Evolutionary conservation across 2,113 vertebrate genomes (phyloP).

Genomic region (Nyctereutes procyonoides): DNA sequence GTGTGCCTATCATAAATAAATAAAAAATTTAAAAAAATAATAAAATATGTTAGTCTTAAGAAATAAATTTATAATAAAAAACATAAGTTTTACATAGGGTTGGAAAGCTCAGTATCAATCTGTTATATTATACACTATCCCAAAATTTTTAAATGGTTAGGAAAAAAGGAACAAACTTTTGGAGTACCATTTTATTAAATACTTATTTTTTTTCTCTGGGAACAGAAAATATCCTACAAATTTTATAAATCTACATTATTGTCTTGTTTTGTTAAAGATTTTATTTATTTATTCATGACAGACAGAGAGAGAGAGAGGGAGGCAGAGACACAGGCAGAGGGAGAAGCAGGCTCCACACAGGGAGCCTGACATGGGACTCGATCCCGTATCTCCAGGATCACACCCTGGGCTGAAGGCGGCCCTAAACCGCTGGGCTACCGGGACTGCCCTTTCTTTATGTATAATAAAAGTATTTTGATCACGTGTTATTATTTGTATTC

Average conservation of each 20-base stretch:
- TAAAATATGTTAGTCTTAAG: conserved; percentile 16
- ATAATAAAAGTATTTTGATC: not conserved
- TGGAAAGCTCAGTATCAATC: not conserved
- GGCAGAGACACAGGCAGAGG: no score
- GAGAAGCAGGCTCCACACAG: no score
- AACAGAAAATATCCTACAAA: not conserved
- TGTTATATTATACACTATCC: not conserved
- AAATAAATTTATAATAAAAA: conserved; percentile 5
- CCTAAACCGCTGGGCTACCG: no score
- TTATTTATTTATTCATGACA: no score
- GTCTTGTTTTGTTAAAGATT: not conserved
- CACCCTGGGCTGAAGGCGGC: no score
- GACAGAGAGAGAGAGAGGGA: no score
- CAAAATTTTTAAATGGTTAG: not conserved
- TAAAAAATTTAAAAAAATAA: no score
- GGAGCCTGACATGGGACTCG: no score
- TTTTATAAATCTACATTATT: not conserved
- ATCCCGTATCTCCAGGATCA: no score
- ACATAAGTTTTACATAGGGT: not conserved
- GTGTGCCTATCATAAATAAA: no score
- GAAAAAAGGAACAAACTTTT: conserved; percentile 33
- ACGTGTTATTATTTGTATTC: not conserved
- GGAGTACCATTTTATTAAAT: not conserved
- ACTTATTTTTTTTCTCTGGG: not conserved
- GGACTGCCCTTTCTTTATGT: no score